Percentiles rank a stretch among this genome's conserved stretches.
Evolutionary conservation across 1,140 invertebrate species (phyloP).

Genomic region (Tetramorium alpestre): DNA sequence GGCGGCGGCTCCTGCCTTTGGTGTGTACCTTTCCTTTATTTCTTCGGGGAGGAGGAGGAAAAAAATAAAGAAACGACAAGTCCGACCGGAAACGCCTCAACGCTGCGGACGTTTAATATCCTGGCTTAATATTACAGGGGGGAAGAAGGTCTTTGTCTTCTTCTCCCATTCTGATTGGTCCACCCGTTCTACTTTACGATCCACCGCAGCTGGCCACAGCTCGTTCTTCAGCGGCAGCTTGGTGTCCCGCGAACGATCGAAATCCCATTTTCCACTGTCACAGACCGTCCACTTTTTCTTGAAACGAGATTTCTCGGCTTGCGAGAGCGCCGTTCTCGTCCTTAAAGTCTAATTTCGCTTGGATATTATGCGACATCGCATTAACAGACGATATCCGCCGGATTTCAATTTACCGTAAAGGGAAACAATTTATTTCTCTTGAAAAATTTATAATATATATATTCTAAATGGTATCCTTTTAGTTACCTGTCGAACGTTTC

Average conservation of each 20-base stretch:
- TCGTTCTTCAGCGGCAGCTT: conserved; percentile 64
- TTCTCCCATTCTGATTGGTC: conserved; percentile 64
- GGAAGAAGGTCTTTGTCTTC: conserved; percentile 65
- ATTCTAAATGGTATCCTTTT: neutral
- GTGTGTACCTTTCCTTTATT: neutral
- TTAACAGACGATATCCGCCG: conserved; percentile 50
- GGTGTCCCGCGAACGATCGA: conserved; percentile 70
- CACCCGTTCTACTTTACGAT: conserved; percentile 68
- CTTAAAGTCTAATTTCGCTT: conserved; percentile 66
- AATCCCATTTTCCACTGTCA: conserved; percentile 77
- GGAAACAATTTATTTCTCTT: conserved; percentile 22
- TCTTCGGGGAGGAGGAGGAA: neutral
- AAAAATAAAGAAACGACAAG: conserved; percentile 36
- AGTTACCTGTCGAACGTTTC: neutral
- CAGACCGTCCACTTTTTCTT: conserved; percentile 65
- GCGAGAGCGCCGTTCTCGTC: conserved; percentile 53
- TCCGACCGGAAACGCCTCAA: conserved; percentile 57
- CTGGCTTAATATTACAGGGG: conserved; percentile 71
- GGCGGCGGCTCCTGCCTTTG: neutral
- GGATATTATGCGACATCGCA: conserved; percentile 53
- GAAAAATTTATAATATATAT: neutral
- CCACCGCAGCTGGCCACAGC: conserved; percentile 66
- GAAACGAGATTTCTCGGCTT: conserved; percentile 56
- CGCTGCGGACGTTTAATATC: conserved; percentile 72
- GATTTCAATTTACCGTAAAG: conserved; percentile 42